Conservation (phyloP, 92 coral and sea anemone genomes). For the Umimayanthus chanpuru region DNA sequence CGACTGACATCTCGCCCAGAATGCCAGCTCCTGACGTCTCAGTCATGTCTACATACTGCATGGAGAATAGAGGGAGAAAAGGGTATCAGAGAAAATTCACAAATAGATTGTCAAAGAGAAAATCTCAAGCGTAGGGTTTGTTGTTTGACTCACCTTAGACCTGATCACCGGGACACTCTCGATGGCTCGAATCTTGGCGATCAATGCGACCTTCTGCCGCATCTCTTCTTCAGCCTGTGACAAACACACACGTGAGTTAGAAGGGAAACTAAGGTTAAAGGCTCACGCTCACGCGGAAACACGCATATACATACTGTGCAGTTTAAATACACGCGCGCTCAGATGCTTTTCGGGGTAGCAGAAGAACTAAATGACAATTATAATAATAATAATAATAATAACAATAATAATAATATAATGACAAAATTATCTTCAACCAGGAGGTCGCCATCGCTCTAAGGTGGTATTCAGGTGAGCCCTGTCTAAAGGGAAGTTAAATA, state of each 20-base stretch:
- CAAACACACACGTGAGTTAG: conserved; percentile 3
- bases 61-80: neutral
- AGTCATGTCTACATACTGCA: conserved; percentile 91
- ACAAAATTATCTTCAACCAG: too few relatives aligned
- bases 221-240: conserved; percentile 97
- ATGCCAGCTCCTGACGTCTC: conserved; percentile 98
- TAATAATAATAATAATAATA: too few relatives aligned
- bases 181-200: conserved; percentile 97
- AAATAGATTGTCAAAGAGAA: neutral
- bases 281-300: too few relatives aligned
- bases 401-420: too few relatives aligned
- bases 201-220: conserved; percentile 92
- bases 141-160: conserved; percentile 72
- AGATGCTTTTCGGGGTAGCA: too few relatives aligned
- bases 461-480: too few relatives aligned
- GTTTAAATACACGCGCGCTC: too few relatives aligned
- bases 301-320: too few relatives aligned
- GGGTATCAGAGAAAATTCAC: neutral
- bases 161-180: conserved; percentile 99
- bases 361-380: too few relatives aligned
- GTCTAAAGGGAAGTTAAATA: too few relatives aligned
- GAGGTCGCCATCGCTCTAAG: too few relatives aligned
- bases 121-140: neutral
- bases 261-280: neutral
- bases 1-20: conserved; percentile 92